phyloP scores from a whole-genome alignment of 2,113 vertebrate species.

The Opisthocomus hoazin region DNA sequence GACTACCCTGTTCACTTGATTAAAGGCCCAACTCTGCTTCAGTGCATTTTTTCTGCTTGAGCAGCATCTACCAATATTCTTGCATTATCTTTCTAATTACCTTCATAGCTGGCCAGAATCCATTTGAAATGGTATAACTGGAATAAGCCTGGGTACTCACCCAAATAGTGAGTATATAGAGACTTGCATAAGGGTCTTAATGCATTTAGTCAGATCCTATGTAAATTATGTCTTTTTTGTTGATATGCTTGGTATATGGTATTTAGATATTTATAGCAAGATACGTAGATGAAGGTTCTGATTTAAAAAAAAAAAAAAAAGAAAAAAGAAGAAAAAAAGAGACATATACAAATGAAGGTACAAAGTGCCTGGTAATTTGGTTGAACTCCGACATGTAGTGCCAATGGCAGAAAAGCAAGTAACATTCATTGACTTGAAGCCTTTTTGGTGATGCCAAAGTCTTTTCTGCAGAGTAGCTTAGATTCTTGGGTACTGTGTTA shows the following conservation, averaged over 20 bases:
- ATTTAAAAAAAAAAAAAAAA: background rate
- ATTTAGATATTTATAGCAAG: background rate
- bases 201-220: background rate
- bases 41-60: conserved; percentile 19
- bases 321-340: background rate
- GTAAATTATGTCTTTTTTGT: background rate
- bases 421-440: background rate
- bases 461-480: background rate
- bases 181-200: background rate
- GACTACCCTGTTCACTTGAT: conserved; percentile 47
- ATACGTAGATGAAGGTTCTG: background rate
- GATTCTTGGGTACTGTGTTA: background rate
- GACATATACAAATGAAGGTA: background rate
- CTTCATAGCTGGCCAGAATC: conserved; percentile 30
- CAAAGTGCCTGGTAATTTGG: background rate
- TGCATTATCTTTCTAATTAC: conserved; percentile 50
- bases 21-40: conserved; percentile 57
- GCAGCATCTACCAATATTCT: conserved; percentile 58
- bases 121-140: conserved; percentile 4
- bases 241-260: background rate
- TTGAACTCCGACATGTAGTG: background rate
- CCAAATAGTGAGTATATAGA: background rate
- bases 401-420: background rate
- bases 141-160: background rate
- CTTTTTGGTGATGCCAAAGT: background rate